A percentile compares a stretch with the other conserved stretches of the same genome.
phyloP scores from a whole-genome alignment of 2,797 vertebrate species.

The Acrocephalus scirpaceus region DNA sequence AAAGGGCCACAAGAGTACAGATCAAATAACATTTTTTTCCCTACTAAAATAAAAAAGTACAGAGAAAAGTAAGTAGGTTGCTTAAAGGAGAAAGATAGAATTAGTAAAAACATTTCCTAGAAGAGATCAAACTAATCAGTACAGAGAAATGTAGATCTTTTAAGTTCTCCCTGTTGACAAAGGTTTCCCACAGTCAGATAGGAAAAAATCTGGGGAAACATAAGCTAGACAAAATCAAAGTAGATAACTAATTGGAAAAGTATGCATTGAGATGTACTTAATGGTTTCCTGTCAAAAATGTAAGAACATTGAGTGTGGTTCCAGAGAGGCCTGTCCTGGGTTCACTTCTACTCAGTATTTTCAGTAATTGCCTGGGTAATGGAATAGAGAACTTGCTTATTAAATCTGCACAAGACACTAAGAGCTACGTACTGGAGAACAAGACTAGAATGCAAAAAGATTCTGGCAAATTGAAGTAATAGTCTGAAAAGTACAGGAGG shows the following conservation, averaged over 20 bases:
- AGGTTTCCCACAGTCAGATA: neutral
- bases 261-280: slow-evolving; percentile 5
- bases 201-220: neutral
- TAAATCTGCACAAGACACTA: slow-evolving; percentile 43
- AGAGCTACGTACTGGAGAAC: neutral
- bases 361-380: slow-evolving; percentile 56
- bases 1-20: neutral
- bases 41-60: neutral
- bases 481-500: neutral
- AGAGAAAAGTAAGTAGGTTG: neutral
- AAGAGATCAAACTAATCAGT: neutral
- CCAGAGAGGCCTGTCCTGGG: slow-evolving; percentile 37
- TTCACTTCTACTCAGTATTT: slow-evolving; percentile 37
- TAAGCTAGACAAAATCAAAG: neutral
- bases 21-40: neutral
- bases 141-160: neutral
- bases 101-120: neutral
- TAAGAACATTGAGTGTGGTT: slow-evolving; percentile 18
- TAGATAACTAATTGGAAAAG: slow-evolving; percentile 40
- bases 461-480: neutral
- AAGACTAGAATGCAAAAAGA: slow-evolving; percentile 3
- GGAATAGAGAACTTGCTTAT: slow-evolving; percentile 56
- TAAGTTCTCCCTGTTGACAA: neutral
- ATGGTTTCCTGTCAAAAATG: slow-evolving; percentile 50
- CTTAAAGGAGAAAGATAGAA: neutral